Base-by-base conservation (phyloP, 2,888 invertebrate genomes). In the Ormyrus rosae region DNA sequence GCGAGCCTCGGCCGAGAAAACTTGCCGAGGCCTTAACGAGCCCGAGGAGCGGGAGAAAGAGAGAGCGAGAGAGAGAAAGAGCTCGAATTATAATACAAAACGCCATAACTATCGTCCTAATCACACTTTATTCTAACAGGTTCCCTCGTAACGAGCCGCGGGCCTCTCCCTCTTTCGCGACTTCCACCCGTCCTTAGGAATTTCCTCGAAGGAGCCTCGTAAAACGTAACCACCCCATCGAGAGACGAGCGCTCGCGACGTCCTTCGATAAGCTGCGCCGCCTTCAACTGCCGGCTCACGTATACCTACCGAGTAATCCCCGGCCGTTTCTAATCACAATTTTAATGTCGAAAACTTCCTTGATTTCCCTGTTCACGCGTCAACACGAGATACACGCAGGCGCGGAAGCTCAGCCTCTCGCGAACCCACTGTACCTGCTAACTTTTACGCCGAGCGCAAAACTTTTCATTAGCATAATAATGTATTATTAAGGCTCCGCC, bases 41-140 rank as follows among this genome's bases (percentile, higher is more conserved):
- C 51, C 79, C 67, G 55, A 55, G 5, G 55, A 45, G 68, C 51
- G 69, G 7, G n/a, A 55, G 61, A 64, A 58, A 67, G 64, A 46
- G 13, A 51, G 65, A 13, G 34, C 51, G 65, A 65, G 83, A 86
- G 51, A 11, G 48, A 13, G 67, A 48, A 11, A 48, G 63, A 82
- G 82, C 74, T 67, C 64, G 85, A 88, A 89, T 89, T 88, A 89
- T 89, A 89, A 88, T 88, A 89, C 88, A 89, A 89, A 89, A 89
- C 86, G 87, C 87, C 88, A 87, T 88, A 89, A 89, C 89, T 89
- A 89, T 89, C 87, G 86, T 87, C 88, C 89, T 89, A 89, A 89
- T 89, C 89, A 89, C 88, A 89, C 88, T 89, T 89, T 89, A 89
- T 89, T 88, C 87, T 88, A 89, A 89, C 87, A 87, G 87, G 86